phyloP scores from a whole-genome alignment of 2,888 invertebrate genomes.

The Mantis religiosa region DNA sequence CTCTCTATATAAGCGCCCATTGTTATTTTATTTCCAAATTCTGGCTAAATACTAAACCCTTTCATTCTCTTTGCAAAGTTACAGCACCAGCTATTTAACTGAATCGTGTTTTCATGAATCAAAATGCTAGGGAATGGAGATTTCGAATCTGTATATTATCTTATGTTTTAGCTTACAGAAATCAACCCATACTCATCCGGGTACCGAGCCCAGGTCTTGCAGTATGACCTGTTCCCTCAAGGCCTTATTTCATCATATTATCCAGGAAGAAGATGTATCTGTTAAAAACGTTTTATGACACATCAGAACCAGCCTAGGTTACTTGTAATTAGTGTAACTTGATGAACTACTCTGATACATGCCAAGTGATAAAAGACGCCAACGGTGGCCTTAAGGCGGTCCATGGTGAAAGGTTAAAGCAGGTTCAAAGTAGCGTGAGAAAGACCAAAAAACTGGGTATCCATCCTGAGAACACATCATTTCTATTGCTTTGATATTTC shows the following conservation, averaged over 20 bases:
- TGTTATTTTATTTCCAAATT: too few relatives aligned
- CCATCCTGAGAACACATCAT: not conserved
- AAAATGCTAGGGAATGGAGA: too few relatives aligned
- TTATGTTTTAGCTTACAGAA: too few relatives aligned
- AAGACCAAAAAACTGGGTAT: not conserved
- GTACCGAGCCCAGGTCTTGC: not conserved
- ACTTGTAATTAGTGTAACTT: not conserved
- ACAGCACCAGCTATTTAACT: too few relatives aligned
- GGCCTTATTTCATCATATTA: not conserved
- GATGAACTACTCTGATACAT: not conserved
- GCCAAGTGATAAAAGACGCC: not conserved
- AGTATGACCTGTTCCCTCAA: not conserved
- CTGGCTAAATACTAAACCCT: too few relatives aligned
- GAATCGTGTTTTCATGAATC: too few relatives aligned
- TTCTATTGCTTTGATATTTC: not conserved
- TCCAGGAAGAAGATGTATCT: not conserved
- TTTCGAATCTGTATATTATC: too few relatives aligned
- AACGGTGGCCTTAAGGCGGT: not conserved
- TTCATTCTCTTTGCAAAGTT: too few relatives aligned
- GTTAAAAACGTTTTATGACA: not conserved
- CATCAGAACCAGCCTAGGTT: not conserved
- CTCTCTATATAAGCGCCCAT: too few relatives aligned
- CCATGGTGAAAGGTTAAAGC: not conserved
- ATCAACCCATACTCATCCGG: too few relatives aligned
- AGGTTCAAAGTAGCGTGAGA: not conserved